phyloP scores from a whole-genome alignment of 2,888 invertebrate genomes.

The Hermaeophaga mercurialis region DNA sequence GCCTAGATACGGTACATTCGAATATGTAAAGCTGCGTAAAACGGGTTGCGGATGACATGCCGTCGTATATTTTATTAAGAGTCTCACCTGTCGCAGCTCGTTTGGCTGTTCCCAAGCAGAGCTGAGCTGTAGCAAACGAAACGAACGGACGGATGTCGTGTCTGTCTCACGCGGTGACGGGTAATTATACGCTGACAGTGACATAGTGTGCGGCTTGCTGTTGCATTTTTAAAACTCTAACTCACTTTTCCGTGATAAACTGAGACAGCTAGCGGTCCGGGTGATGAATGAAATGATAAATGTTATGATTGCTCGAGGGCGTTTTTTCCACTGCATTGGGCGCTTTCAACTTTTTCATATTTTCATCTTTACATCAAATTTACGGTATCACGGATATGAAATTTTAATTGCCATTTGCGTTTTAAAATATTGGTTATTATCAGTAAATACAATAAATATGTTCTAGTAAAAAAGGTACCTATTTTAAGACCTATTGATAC shows the following conservation, averaged over 20 bases:
- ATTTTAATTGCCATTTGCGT: too few relatives aligned
- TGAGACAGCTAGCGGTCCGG: conserved; percentile 30
- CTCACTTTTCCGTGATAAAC: conserved; percentile 37
- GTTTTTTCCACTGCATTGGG: conserved; percentile 1
- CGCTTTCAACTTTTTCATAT: conserved; percentile 2
- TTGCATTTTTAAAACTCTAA: conserved; percentile 54
- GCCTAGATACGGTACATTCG: conserved; percentile 19
- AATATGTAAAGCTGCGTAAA: conserved; percentile 43
- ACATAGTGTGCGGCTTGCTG: conserved; percentile 56
- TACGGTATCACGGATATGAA: too few relatives aligned
- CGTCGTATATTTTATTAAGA: conserved; percentile 57
- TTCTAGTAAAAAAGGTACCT: too few relatives aligned
- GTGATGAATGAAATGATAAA: conserved; percentile 33
- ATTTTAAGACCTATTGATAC: too few relatives aligned
- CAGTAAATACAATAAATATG: too few relatives aligned
- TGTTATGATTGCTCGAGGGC: conserved; percentile 27
- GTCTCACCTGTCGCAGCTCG: conserved; percentile 56
- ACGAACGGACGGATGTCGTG: conserved; percentile 55
- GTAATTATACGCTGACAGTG: conserved; percentile 58
- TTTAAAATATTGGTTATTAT: too few relatives aligned
- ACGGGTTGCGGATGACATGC: conserved; percentile 50
- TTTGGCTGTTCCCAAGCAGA: conserved; percentile 51
- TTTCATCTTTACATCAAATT: conserved; percentile 15
- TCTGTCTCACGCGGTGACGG: conserved; percentile 56
- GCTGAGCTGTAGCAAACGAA: conserved; percentile 22